Base-by-base conservation (phyloP, 2,888 invertebrate species). In the Prionchulus punctatus region DNA sequence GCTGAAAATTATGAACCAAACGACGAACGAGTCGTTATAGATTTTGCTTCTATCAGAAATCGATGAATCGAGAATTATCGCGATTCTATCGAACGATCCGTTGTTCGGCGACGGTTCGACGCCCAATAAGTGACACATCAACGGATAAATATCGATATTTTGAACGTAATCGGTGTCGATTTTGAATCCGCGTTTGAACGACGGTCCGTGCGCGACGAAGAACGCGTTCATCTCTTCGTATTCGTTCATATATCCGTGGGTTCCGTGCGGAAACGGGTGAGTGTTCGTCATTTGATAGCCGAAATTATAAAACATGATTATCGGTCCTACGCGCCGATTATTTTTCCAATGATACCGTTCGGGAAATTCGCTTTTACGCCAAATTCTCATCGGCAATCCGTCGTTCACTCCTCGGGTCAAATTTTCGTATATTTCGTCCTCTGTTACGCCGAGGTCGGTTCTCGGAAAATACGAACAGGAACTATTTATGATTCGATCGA, bases 111-210 rank as follows among this genome's bases (percentile, higher is more conserved):
- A 70, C 1, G 78, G 74, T 2, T 72, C 63, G 23, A 82, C 64
- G 31, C 78, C 73, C 2, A 82, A 70, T 48, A 82, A 73, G 60
- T 78, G 71, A 63, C 81, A 79, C 64, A 82, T 79, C 25, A 84
- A 69, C 31, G 79, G 78, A 66, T 79, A 82, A 48, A 84, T 69
- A 71, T 84, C 82, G 21, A 83, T 77, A 51, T 77, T 80, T 55
- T 78, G 81, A 0, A 81, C 23, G 12, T 12, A 12, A 4, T 7
- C 79, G 2, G 76, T 61, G 18, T 65, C 60, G 12, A 68, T 63
- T 47, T 56, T 59, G 45, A 64, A 61, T 7, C 23, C 23, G 18
- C 18, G 23, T 26, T 55, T 55, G 51, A 55, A 55, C 3, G 55
- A 30, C 43, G 55, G 55, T 3, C 55, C 55, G 26, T 3, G 15